Evolutionary conservation across 2,113 vertebrate species (phyloP).

Genomic region (Pygoscelis adeliae): DNA sequence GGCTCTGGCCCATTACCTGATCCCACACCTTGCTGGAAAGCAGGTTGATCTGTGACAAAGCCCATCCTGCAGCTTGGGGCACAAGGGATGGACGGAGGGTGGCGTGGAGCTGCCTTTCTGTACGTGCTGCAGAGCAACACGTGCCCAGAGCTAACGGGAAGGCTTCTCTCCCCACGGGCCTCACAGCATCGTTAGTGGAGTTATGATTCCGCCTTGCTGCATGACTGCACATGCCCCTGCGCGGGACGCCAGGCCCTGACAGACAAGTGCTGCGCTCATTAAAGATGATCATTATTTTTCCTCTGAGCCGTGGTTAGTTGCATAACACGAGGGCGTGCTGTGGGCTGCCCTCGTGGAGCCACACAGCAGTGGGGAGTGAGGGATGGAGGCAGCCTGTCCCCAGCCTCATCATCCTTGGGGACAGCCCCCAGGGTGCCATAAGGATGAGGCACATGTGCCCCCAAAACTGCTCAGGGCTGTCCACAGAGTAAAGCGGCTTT

Average conservation of each 20-base stretch:
- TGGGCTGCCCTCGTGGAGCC: not conserved
- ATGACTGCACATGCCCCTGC: not conserved
- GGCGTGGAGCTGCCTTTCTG: accelerated
- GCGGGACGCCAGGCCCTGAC: not conserved
- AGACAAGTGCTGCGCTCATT: not conserved
- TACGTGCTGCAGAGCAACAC: not conserved
- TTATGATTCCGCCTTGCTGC: not conserved
- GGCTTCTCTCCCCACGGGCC: not conserved
- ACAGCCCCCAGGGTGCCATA: not conserved
- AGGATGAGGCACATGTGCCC: not conserved
- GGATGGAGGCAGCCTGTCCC: not conserved
- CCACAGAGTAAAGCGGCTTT: not conserved
- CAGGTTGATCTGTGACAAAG: not conserved
- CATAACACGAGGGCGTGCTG: accelerated
- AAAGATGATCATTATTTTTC: not conserved
- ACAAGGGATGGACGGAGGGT: accelerated
- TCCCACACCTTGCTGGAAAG: not conserved
- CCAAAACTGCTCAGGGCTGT: not conserved
- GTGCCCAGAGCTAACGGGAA: not conserved
- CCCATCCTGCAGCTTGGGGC: accelerated
- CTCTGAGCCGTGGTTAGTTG: not conserved
- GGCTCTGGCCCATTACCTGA: not conserved
- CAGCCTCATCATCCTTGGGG: not conserved
- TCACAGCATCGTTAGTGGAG: not conserved
- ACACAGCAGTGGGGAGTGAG: accelerated